Evolutionary conservation across 2,888 invertebrate species (phyloP).

Genomic region (Flexamia atlantica): DNA sequence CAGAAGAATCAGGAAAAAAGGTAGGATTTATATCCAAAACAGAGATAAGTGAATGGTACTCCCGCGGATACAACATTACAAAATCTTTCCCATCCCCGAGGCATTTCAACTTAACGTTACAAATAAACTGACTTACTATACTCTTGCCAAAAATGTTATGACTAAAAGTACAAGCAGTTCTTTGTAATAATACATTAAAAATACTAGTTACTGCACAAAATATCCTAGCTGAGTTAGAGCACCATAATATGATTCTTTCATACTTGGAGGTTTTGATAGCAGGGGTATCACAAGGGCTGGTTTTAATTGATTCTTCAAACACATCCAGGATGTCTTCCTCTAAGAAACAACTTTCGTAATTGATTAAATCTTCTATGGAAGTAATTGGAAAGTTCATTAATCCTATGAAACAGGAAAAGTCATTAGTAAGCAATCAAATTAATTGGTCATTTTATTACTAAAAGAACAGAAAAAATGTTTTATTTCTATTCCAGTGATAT

Average conservation of each 20-base stretch:
- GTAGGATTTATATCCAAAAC: background rate
- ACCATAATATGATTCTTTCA: slow-evolving; percentile 21
- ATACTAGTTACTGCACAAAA: slow-evolving; percentile 40
- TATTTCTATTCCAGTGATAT: too few relatives aligned
- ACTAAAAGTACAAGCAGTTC: background rate
- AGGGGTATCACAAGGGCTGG: background rate
- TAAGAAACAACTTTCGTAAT: background rate
- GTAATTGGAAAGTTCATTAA: background rate
- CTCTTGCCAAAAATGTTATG: background rate
- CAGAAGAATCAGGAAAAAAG: background rate
- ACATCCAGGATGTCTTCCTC: slow-evolving; percentile 31
- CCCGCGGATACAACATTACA: slow-evolving; percentile 14
- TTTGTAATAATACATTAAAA: background rate
- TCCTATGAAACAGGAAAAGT: slow-evolving; percentile 17
- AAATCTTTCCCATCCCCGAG: slow-evolving; percentile 10
- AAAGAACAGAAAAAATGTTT: too few relatives aligned
- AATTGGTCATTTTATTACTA: too few relatives aligned
- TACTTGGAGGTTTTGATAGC: background rate
- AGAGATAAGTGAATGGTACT: slow-evolving; percentile 18
- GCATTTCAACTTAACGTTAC: slow-evolving; percentile 23
- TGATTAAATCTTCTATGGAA: background rate
- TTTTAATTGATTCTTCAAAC: background rate
- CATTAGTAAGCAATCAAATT: too few relatives aligned
- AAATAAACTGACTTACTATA: background rate
- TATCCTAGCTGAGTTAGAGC: slow-evolving; percentile 27